Base-by-base conservation (phyloP, 2,113 vertebrate genomes). In the Menura novaehollandiae region DNA sequence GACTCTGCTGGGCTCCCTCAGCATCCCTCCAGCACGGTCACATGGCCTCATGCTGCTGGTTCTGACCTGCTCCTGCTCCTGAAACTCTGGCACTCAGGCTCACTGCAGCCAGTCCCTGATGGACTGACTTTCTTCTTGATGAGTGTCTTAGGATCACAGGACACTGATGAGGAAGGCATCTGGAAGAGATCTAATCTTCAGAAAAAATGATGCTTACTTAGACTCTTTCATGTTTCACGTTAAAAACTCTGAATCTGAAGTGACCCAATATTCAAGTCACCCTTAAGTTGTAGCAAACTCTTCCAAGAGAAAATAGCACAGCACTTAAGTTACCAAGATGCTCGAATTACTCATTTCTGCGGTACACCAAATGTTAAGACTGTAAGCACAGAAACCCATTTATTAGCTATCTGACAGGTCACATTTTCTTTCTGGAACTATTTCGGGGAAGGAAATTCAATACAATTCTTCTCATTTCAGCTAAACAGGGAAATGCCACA, bases 401-500 rank as follows among this genome's bases (percentile, higher is more conserved):
- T 91, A 91, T 91, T 88, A 88, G 32, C 41, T 95, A 87, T 87
- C 89, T 95, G 66, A 68, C 37, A 93, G 75, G 94, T 95, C 77
- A 33, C 74, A 81, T 89, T 92, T 92, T 69, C 72, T 95, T 91
- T 91, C 69, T 88, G 87, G 74, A 96, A 91, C 66, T 89, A 59
- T 60, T 87, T 84, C 0, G 0, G 87, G 87, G 87, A 91, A 91
- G 89, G 93, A 96, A 95, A 95, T 93, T 56, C 33, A 89, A 89
- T 88, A 89, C 66, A 87, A 95, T 79, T 89, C 83, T 89, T 85
- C 73, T 85, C 14, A 83, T 80, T 87, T 91, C 87, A 89, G 81
- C 60, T 93, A 76, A 89, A 75, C 60, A 82, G 77, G 91, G 89
- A 96, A 97, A 91, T 79, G 77, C 89, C 94, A 95, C 91, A 8